Base-by-base conservation (phyloP, 2,888 invertebrate genomes). In the Clivina fossor region DNA sequence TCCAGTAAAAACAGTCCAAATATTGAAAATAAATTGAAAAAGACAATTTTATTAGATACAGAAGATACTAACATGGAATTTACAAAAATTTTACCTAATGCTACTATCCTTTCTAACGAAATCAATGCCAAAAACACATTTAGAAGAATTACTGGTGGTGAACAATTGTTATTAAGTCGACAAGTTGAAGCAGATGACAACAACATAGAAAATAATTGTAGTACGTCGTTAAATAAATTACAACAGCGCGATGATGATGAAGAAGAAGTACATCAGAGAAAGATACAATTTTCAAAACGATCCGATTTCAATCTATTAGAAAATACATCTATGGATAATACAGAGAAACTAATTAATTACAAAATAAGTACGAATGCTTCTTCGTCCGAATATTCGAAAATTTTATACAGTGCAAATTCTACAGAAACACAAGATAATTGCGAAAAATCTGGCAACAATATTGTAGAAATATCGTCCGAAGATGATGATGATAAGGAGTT, bases 341-440 rank as follows among this genome's bases (percentile, higher is more conserved):
- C 54, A 5, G 46, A 54, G 13, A 44, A 46, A 28, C 28, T 54
- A 37, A 28, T 54, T 20, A 54, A 28, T 37, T 46, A 24, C 37
- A 13, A 38, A 37, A 28, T 28, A 19, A 40, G 24, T 15, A 30
- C 26, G 26, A 35, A 13, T 18, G 26, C 8, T 13, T 24, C 15
- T 43, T 24, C 26, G 26, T 43, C 49, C 2, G 49, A 49, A 18
- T 38, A 49, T 49, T 38, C 28, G 8, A 26, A 26, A 26, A 26
- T 26, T 26, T 26, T 8, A 7, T 26, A 26, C 26, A 26, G 26
- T 26, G 5, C 26, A n/a, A n/a, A n/a, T n/a, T n/a, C n/a, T n/a
- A n/a, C n/a, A n/a, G n/a, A n/a, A n/a, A 7, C 26, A 9, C 9
- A 24, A 7, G 26, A 24, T 24, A 24, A 7, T 7, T 7, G 9